These are phyloP conservation scores for Timema podura DNA, from an alignment of 2,888 invertebrate species.

Conservation along the genomic window DNA sequence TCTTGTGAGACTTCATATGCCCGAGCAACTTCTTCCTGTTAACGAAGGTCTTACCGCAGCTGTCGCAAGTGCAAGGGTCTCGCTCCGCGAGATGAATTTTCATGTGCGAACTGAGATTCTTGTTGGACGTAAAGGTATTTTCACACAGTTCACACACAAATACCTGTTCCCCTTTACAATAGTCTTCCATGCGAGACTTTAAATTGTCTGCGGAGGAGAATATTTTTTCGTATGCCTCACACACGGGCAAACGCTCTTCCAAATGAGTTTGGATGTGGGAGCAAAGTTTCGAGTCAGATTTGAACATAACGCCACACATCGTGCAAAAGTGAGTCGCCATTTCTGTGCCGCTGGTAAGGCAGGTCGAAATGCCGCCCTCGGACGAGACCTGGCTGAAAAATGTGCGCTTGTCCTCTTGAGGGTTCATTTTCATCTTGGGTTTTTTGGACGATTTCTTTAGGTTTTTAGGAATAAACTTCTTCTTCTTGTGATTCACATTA, in stretches of 20 bases:
- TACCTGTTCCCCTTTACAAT: conserved; percentile 18
- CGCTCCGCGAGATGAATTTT: conserved; percentile 35
- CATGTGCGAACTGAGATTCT: conserved; percentile 37
- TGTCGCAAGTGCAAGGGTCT: conserved; percentile 36
- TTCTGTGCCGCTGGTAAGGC: too few species aligned
- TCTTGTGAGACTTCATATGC: conserved; percentile 44
- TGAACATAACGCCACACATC: not conserved
- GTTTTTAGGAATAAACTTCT: too few species aligned
- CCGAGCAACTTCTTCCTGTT: conserved; percentile 46
- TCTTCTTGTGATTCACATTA: too few species aligned
- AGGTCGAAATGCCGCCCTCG: too few species aligned
- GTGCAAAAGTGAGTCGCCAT: not conserved
- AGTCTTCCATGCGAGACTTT: too few species aligned
- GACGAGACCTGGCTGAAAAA: too few species aligned
- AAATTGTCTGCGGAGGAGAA: too few species aligned
- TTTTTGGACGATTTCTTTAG: too few species aligned
- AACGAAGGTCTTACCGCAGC: conserved; percentile 37
- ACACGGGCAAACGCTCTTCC: too few species aligned
- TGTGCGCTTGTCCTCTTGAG: too few species aligned
- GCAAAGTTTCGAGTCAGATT: conserved; percentile 3
- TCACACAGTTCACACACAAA: conserved; percentile 19
- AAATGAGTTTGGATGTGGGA: not conserved
- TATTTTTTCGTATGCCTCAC: too few species aligned
- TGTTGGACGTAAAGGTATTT: conserved; percentile 32
- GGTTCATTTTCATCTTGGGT: too few species aligned